Percentiles rank a stretch among this genome's conserved stretches.
Evolutionary conservation across 2,797 vertebrate species (phyloP).

Genomic region (Sebastes paucispinis): DNA sequence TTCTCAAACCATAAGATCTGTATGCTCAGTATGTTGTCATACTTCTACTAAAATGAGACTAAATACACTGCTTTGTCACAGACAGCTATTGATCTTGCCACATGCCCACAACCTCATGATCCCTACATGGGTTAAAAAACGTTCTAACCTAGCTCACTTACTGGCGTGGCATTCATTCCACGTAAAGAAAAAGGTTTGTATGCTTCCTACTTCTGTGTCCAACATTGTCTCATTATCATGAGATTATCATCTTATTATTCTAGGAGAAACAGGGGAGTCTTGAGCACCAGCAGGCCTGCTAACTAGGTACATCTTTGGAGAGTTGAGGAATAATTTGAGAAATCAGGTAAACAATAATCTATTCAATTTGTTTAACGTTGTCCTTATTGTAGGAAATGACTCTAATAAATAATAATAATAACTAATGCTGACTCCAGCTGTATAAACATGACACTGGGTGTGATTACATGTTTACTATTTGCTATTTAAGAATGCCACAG

Average conservation of each 20-base stretch:
- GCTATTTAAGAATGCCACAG: neutral
- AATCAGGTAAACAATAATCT: neutral
- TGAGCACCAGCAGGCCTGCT: neutral
- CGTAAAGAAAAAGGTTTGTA: neutral
- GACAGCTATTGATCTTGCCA: neutral
- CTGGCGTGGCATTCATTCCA: neutral
- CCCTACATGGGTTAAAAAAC: neutral
- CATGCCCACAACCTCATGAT: neutral
- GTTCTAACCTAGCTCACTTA: neutral
- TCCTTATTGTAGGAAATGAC: neutral
- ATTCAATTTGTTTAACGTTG: neutral
- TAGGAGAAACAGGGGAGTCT: neutral
- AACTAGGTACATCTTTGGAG: neutral
- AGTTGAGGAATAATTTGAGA: neutral
- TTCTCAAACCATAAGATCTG: neutral
- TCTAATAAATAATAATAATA: too few species aligned
- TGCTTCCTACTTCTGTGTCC: neutral
- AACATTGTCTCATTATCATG: neutral
- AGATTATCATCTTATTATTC: slow-evolving; percentile 4
- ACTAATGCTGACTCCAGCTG: too few species aligned
- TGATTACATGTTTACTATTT: neutral
- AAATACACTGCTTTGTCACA: neutral
- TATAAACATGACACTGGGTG: too few species aligned
- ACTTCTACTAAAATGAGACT: neutral
- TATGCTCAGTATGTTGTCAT: too few species aligned